A percentile compares a stretch with the other conserved stretches of the same genome.
Conservation (phyloP, 1,140 invertebrate genomes). For the Sarcophaga peregrina region DNA sequence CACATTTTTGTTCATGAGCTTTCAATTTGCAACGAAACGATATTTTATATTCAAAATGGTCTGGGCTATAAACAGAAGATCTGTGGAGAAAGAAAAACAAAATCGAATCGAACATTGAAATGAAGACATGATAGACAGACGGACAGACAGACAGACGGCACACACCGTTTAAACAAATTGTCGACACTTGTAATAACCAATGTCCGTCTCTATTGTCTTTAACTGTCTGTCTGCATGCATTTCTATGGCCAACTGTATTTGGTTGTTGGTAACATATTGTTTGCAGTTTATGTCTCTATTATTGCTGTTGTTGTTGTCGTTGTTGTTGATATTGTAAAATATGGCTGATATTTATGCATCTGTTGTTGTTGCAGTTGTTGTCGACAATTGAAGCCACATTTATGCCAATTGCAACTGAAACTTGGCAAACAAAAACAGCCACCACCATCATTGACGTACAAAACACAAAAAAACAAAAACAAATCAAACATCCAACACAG, state of each 20-base stretch:
- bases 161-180: not conserved
- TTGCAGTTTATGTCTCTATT: not conserved
- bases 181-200: not conserved
- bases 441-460: too few species aligned
- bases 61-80: too few species aligned
- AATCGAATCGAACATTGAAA: not conserved
- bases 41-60: too few species aligned
- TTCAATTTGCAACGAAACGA: too few species aligned
- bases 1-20: too few species aligned
- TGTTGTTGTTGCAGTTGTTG: not conserved
- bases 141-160: not conserved
- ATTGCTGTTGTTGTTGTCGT: not conserved
- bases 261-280: too few species aligned
- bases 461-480: too few species aligned
- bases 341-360: not conserved
- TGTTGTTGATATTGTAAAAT: not conserved
- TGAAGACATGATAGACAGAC: not conserved
- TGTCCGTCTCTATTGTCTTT: not conserved
- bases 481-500: too few species aligned
- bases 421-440: slow-evolving; percentile 1
- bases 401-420: slow-evolving; percentile 35
- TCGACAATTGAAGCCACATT: slow-evolving; percentile 35
- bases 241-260: not conserved
- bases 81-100: too few species aligned
- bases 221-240: not conserved